phyloP scores from a whole-genome alignment of 2,888 invertebrate species.

The Nesidiocoris tenuis region DNA sequence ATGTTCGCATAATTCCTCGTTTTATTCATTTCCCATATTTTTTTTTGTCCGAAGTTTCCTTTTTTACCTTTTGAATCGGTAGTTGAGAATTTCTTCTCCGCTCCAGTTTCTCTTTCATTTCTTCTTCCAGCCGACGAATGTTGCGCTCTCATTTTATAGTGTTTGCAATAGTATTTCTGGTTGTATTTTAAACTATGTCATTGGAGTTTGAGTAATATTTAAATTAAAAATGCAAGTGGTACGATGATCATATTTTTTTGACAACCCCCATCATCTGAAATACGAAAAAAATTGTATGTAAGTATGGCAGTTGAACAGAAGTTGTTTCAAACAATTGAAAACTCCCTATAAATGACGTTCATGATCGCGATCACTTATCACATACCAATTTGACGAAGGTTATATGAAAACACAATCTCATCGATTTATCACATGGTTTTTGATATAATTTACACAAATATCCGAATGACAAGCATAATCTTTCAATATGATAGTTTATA shows the following conservation, averaged over 20 bases:
- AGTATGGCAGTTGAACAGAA: no score
- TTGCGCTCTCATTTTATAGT: constrained; percentile 15
- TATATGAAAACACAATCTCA: background rate
- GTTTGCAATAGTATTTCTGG: constrained; percentile 39
- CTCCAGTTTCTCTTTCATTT: no score
- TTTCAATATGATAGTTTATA: background rate
- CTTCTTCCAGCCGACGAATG: no score
- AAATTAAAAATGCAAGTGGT: constrained; percentile 41
- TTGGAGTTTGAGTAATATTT: constrained; percentile 40
- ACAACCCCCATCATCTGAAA: background rate
- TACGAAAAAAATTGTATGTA: no score
- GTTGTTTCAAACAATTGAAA: background rate
- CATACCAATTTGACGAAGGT: no score
- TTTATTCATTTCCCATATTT: constrained; percentile 18
- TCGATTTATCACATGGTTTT: constrained; percentile 29
- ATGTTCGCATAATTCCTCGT: background rate
- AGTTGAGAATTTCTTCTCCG: no score
- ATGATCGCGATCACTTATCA: background rate
- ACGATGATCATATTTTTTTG: constrained; percentile 9
- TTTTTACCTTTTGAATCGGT: no score
- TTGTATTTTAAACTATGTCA: constrained; percentile 40
- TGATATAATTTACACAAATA: constrained; percentile 40
- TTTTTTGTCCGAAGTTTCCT: background rate
- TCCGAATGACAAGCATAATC: constrained; percentile 23
- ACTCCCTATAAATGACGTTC: background rate